Evolutionary conservation across 2,113 vertebrate species (phyloP).

Genomic region (Taxidea taxus): DNA sequence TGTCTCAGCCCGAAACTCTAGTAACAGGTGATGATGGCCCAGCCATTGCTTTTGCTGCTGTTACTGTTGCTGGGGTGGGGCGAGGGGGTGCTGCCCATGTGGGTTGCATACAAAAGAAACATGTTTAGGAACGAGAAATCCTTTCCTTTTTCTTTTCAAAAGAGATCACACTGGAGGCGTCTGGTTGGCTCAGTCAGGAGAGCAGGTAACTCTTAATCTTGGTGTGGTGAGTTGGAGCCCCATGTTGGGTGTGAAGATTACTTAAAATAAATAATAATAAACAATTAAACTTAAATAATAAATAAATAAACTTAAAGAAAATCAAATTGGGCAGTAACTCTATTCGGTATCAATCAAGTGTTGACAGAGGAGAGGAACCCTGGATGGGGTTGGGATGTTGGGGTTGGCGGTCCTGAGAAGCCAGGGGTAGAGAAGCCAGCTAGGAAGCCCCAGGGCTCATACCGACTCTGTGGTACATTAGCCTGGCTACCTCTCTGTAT

Average conservation of each 20-base stretch:
- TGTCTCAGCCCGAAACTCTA: neutral
- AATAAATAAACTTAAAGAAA: neutral
- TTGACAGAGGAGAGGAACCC: neutral
- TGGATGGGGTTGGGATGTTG: neutral
- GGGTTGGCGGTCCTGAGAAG: neutral
- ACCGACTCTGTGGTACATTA: fast-evolving
- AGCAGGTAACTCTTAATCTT: neutral
- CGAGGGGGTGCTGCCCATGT: neutral
- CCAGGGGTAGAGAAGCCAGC: neutral
- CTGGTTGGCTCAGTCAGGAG: neutral
- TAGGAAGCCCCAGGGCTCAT: neutral
- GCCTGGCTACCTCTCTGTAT: neutral
- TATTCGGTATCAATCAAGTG: neutral
- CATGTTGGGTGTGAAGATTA: neutral
- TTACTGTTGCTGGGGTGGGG: no score
- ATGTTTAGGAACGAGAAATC: neutral
- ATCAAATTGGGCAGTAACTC: neutral
- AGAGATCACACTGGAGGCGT: neutral
- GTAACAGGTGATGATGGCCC: neutral
- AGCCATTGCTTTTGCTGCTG: neutral
- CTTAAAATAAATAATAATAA: neutral
- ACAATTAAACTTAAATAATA: neutral
- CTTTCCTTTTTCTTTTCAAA: neutral
- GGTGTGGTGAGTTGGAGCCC: neutral
- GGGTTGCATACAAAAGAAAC: neutral